Conservation (phyloP, 2,888 invertebrate species). For the Macropis europaea region DNA sequence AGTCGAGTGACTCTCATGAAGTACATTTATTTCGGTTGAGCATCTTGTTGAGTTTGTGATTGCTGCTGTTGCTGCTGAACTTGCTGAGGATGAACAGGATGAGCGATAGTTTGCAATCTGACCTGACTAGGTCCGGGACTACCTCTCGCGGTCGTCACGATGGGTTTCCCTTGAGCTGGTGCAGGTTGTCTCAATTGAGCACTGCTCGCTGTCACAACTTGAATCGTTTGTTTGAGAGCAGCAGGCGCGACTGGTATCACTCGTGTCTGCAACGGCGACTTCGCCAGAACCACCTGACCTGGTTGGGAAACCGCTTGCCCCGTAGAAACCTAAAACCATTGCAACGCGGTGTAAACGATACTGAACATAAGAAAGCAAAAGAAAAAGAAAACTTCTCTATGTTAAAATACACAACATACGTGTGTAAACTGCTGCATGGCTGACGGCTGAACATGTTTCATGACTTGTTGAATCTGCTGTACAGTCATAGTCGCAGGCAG, state of each 20-base stretch:
- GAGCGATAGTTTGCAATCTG: conserved; percentile 83
- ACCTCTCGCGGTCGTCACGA: conserved; percentile 81
- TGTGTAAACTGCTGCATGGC: conserved; percentile 77
- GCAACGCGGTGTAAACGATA: neutral
- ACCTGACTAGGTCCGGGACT: conserved; percentile 82
- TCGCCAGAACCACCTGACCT: conserved; percentile 84
- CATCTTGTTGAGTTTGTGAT: conserved; percentile 72
- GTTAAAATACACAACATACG: conserved; percentile 63
- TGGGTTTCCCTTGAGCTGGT: conserved; percentile 73
- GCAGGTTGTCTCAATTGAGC: conserved; percentile 79
- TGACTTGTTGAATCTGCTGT: conserved; percentile 88
- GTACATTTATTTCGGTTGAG: conserved; percentile 61
- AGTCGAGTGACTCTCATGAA: neutral
- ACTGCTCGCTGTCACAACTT: conserved; percentile 79
- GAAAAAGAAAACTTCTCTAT: neutral
- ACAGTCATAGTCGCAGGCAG: conserved; percentile 85
- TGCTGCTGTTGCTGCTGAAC: conserved; percentile 70
- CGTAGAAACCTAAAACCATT: conserved; percentile 70
- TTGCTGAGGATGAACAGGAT: conserved; percentile 81
- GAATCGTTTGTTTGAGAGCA: conserved; percentile 83
- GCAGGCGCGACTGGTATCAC: conserved; percentile 84
- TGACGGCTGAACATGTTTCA: conserved; percentile 83
- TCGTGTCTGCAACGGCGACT: conserved; percentile 82
- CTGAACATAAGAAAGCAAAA: neutral
- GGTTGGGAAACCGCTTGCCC: conserved; percentile 81